Evolutionary conservation across 92 coral and sea anemone genomes (phyloP), one percentile per base, ranked within the genome.

Genomic region (Plumapathes pennacea): DNA sequence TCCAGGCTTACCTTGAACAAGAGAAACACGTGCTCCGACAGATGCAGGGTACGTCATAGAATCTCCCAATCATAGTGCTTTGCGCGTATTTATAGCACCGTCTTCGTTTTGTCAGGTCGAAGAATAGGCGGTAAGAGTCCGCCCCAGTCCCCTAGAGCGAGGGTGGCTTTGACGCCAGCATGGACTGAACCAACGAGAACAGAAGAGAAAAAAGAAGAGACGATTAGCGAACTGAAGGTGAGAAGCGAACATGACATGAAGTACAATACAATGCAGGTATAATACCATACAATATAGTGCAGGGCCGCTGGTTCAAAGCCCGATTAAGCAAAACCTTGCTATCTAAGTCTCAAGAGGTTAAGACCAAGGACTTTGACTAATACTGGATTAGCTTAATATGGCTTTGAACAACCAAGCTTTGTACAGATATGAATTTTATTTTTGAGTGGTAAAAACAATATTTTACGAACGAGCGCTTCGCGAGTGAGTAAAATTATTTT

Each of bases 1-100:
- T 91, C 1, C 96, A 91, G 56, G 88, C 88, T 2, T 89, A 88
- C 41, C 71, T 90, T 32, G 97, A 90, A 29, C 84, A 85, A 47
- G 97, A 90, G 38, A 90, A 90, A 62, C 97, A 90, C 39, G 80
- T 90, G 21, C 45, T 90, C 13, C 76, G 96, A 6, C 97, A 90
- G 18, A 88, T 90, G 96, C 97, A 90, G 64, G 97, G 97, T 90
- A 54, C 15, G 41, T 47, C 18, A 25, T 22, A n/a, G 27, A 1
- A 6, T 0, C 10, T 10, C 10, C 41, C 15, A n/a, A 20, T 20
- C 30, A 27, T 10, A n/a, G 41, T 19, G 14, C 28, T 13, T 40
- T 25, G 17, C 4, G 40, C 27, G 10, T 4, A 14, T n/a, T 15
- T 4, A 28, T 28, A 14, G 5, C 11, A 10, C 12, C 25, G 58